Evolutionary conservation across 2,888 invertebrate genomes (phyloP), one percentile per base, ranked within the genome.

Genomic region (Drosophila mulleri): DNA sequence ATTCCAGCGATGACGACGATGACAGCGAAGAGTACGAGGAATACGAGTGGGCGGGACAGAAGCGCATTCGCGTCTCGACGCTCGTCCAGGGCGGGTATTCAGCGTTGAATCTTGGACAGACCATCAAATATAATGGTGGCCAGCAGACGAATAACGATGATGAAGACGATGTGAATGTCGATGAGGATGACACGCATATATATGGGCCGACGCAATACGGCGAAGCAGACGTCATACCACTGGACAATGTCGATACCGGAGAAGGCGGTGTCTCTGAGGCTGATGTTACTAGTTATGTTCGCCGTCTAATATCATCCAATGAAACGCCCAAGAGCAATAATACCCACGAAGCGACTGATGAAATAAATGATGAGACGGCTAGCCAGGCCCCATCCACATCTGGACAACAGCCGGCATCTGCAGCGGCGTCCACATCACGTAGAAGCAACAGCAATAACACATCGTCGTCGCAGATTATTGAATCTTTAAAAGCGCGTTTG

Each of bases 11-110:
- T 75, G 91, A 91, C 23, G 94, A 95, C 66, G 97, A 97, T 66
- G 97, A 97, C 92, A 93, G 93, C 23, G 94, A 94, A 69, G 94
- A 93, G 56, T 96, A 94, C 90, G 96, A 98, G 80, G 98, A 98
- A 91, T 98, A 98, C 92, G 96, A 97, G 90, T 98, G 98, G 98
- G 97, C 98, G 35, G 98, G 98, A 0, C 96, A 98, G 92, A 96
- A 96, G 89, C 93, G 98, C 66, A 95, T 97, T 61, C 94, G 96
- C 6, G 96, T 96, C 0, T 94, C 96, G 0, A 95, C 96, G 5
- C 93, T 97, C 75, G 94, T 96, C 56, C 94, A 95, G 75, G 95
- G 96, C 29, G 95, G 95, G 48, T 94, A 95, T 81, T 94, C 94
- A n/a, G 94, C 94, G 39, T 83, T 94, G 23, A 78, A 92, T 12